These are phyloP conservation scores for Trichomalopsis sarcophagae DNA, from an alignment of 1,140 invertebrate species.

Conservation along the genomic window DNA sequence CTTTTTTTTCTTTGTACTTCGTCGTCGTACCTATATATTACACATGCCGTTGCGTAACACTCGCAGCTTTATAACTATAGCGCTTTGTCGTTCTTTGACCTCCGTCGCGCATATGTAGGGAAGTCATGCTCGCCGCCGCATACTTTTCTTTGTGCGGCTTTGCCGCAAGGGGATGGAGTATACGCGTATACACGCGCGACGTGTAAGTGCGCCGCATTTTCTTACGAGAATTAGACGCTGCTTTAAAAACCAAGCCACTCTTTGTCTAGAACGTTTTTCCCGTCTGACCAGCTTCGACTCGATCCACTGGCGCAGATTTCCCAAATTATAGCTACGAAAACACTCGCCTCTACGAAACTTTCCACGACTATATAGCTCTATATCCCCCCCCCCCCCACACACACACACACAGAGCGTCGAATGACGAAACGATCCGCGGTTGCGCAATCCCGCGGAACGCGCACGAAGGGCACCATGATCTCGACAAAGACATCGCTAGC, in stretches of 20 bases:
- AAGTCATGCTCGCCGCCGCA: too few relatives aligned
- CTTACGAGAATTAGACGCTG: neutral
- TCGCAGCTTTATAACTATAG: neutral
- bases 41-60: conserved; percentile 19
- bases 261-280: too few relatives aligned
- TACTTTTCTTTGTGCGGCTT: neutral
- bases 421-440: neutral
- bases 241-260: too few relatives aligned
- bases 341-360: neutral
- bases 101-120: neutral
- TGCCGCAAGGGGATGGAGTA: neutral
- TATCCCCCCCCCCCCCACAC: neutral
- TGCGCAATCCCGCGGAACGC: neutral
- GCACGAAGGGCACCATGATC: neutral
- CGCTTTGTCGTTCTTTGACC: conserved; percentile 44
- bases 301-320: too few relatives aligned
- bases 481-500: neutral
- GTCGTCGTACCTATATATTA: neutral
- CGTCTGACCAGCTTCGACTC: too few relatives aligned
- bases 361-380: neutral
- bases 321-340: too few relatives aligned
- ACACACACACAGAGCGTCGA: too few relatives aligned
- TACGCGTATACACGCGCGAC: neutral
- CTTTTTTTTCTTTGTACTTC: neutral
- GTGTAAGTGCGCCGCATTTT: neutral